Percentiles rank a stretch among this genome's conserved stretches.
Conservation (phyloP, 92 coral and sea anemone genomes). For the Pocillopora meandrina region DNA sequence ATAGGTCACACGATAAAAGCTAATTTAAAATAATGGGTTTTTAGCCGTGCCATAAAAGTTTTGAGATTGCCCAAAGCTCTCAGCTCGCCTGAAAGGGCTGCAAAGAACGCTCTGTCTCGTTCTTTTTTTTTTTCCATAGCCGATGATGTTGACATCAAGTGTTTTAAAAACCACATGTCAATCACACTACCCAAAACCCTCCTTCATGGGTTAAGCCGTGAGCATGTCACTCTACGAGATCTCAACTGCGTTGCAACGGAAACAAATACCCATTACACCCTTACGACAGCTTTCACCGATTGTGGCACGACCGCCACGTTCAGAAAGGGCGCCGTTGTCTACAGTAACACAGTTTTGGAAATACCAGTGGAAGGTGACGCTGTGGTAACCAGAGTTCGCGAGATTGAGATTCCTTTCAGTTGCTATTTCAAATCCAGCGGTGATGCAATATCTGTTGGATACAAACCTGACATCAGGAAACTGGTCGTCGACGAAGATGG, state of each 20-base stretch:
- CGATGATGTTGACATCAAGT: background rate
- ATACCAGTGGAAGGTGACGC: slow-evolving; percentile 10
- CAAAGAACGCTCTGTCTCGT: background rate
- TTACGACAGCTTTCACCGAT: slow-evolving; percentile 26
- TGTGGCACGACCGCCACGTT: slow-evolving; percentile 1
- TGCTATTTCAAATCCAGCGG: slow-evolving; percentile 18
- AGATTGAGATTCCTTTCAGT: slow-evolving; percentile 39
- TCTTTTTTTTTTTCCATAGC: background rate
- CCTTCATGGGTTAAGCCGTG: slow-evolving; percentile 23
- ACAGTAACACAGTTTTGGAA: slow-evolving; percentile 28
- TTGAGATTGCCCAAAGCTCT: background rate
- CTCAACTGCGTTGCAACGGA: slow-evolving; percentile 22
- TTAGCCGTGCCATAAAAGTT: background rate
- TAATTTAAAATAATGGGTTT: no score
- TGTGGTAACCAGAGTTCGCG: slow-evolving; percentile 20
- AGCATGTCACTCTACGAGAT: slow-evolving; percentile 23
- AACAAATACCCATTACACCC: slow-evolving; percentile 11
- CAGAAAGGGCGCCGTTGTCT: slow-evolving; percentile 25
- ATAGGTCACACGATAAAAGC: no score
- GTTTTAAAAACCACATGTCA: slow-evolving; percentile 27
- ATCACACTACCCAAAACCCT: slow-evolving; percentile 20
- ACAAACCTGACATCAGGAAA: slow-evolving; percentile 8
- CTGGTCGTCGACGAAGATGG: slow-evolving; percentile 6
- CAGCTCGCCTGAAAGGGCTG: no score
- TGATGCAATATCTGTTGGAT: background rate